These are phyloP conservation scores for Ibidorhyncha struthersii DNA, from an alignment of 2,113 vertebrate genomes.

Conservation along the genomic window DNA sequence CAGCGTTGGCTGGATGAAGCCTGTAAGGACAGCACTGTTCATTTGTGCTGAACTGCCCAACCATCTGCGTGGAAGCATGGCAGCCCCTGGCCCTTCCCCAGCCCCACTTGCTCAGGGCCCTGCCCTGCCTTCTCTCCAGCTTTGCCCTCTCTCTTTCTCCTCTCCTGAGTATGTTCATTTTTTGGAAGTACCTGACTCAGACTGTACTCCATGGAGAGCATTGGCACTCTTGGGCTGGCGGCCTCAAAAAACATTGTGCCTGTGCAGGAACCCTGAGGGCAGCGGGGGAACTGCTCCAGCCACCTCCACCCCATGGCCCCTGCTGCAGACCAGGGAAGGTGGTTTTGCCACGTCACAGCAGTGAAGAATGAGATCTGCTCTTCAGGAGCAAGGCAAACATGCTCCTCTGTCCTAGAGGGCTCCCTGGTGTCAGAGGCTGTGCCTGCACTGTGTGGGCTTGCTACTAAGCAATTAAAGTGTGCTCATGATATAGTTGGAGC, in stretches of 20 bases:
- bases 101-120: not conserved
- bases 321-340: not conserved
- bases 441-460: not conserved
- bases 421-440: not conserved
- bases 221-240: rapidly evolving
- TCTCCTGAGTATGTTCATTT: not conserved
- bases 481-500: not conserved
- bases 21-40: constrained; percentile 72
- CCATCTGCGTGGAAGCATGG: rapidly evolving
- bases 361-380: not conserved
- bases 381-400: not conserved
- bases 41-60: not conserved
- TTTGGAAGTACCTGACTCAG: not conserved
- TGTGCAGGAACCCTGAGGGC: not conserved
- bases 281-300: not conserved
- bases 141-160: not conserved
- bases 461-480: not conserved
- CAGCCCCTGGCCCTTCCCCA: not conserved
- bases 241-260: not conserved
- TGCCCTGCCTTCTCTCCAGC: not conserved
- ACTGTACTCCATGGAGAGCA: not conserved
- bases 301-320: not conserved
- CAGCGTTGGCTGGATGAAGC: constrained; percentile 82
- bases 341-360: not conserved
- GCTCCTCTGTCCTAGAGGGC: not conserved